phyloP scores from a whole-genome alignment of 2,888 invertebrate species.

The Cotesia congregata region DNA sequence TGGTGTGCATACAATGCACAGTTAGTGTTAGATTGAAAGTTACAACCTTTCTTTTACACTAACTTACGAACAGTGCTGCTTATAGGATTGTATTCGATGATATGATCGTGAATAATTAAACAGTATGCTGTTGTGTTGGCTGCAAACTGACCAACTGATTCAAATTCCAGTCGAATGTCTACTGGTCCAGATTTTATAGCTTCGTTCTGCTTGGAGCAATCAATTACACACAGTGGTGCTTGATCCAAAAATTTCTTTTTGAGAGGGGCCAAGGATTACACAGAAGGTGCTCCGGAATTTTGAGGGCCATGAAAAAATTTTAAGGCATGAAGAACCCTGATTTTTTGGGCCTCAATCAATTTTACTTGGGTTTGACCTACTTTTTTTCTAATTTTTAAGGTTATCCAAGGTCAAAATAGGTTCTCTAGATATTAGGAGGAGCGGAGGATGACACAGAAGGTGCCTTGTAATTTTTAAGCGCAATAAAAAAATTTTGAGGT shows the following conservation, averaged over 20 bases:
- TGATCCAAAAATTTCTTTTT: not conserved
- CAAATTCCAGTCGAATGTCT: not conserved
- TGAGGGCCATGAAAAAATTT: no score
- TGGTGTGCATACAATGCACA: not conserved
- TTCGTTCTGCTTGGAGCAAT: conserved; percentile 13
- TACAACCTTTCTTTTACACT: not conserved
- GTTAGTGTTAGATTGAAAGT: not conserved
- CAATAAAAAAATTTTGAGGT: no score
- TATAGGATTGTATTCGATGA: not conserved
- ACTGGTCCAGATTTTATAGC: conserved; percentile 1
- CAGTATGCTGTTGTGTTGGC: not conserved
- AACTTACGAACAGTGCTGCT: not conserved
- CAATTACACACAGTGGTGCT: conserved; percentile 11
- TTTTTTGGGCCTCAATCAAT: no score
- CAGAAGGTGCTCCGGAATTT: no score
- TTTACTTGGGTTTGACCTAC: no score
- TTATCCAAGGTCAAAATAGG: no score
- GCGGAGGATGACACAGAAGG: no score
- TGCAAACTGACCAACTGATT: not conserved
- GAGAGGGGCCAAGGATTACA: no score
- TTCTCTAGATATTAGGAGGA: no score
- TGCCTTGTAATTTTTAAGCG: no score
- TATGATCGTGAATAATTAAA: conserved; percentile 6
- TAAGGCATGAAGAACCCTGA: no score
- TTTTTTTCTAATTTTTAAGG: no score